Base-by-base conservation (phyloP, 2,888 invertebrate species). In the Resseliella maxima region DNA sequence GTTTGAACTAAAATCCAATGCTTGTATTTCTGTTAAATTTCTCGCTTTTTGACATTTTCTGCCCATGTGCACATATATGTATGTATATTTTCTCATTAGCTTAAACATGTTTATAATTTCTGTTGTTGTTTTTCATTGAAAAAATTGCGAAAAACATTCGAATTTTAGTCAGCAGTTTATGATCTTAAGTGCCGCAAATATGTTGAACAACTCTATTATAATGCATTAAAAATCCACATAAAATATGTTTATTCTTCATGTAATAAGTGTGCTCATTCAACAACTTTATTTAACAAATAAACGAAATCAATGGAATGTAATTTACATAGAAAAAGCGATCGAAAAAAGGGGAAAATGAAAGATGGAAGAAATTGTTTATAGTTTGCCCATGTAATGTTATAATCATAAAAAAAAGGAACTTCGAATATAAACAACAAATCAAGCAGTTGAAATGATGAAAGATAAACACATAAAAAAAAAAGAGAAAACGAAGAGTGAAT, bases 231-330 rank as follows among this genome's bases (percentile, higher is more conserved):
- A 59, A n/a, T 59, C 2, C 24, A 24, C 59, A 59, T 59, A n/a
- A 59, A 59, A 59, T 59, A 59, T 24, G 59, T 24, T 59, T 59
- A 31, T 12, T 72, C 35, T 72, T 27, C 35, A 72, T 72, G 72
- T 35, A 50, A 6, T 31, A 31, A 31, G 72, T 12, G 31, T 18
- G 31, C 27, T 31, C 72, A 72, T 72, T 72, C 31, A 27, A 72
- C 27, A 72, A 35, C 72, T 31, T 72, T 72, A 72, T 72, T 72
- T n/a, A 72, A 72, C 31, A 72, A 72, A 72, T 24, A 31, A 72
- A 72, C 72, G 15, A 59, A n/a, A n/a, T n/a, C n/a, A n/a, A n/a
- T n/a, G n/a, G n/a, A n/a, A n/a, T n/a, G n/a, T n/a, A n/a, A n/a
- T n/a, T n/a, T n/a, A n/a, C n/a, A n/a, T n/a, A n/a, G n/a, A n/a